phyloP scores from a whole-genome alignment of 2,113 vertebrate genomes.

The Romanogobio albipinnatus region DNA sequence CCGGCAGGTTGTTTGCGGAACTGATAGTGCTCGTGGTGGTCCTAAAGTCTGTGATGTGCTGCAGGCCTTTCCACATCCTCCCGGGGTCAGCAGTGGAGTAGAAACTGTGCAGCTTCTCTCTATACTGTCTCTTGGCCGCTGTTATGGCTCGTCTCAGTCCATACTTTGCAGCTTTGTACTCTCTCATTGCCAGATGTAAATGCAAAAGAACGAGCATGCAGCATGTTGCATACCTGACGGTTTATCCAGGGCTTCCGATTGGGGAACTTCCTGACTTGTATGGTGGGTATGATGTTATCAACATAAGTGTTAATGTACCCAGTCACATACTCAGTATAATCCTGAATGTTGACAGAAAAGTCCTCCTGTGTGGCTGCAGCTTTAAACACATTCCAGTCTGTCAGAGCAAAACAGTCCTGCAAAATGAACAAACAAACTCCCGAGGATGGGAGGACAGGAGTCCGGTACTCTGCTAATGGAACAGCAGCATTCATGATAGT shows the following conservation, averaged over 20 bases:
- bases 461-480: too few species aligned
- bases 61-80: too few species aligned
- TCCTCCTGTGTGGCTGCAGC: background rate
- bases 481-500: too few species aligned
- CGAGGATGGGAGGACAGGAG: too few species aligned
- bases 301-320: slow-evolving; percentile 10
- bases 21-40: too few species aligned
- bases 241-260: slow-evolving; percentile 20
- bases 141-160: too few species aligned
- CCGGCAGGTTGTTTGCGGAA: too few species aligned
- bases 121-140: too few species aligned
- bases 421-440: background rate
- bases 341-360: background rate
- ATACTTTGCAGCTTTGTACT: too few species aligned
- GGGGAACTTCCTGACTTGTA: background rate
- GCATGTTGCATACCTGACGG: background rate
- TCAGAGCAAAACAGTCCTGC: slow-evolving; percentile 28
- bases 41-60: too few species aligned
- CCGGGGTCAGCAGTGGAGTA: too few species aligned
- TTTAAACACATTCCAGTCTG: slow-evolving; percentile 29
- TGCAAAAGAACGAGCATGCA: background rate
- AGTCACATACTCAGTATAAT: background rate
- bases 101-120: too few species aligned
- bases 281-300: background rate
- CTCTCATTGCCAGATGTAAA: background rate